A percentile compares a stretch with the other conserved stretches of the same genome.
These are phyloP conservation scores for Bos taurus DNA, from an alignment of 2,113 vertebrate genomes.

Conservation along the genomic window DNA sequence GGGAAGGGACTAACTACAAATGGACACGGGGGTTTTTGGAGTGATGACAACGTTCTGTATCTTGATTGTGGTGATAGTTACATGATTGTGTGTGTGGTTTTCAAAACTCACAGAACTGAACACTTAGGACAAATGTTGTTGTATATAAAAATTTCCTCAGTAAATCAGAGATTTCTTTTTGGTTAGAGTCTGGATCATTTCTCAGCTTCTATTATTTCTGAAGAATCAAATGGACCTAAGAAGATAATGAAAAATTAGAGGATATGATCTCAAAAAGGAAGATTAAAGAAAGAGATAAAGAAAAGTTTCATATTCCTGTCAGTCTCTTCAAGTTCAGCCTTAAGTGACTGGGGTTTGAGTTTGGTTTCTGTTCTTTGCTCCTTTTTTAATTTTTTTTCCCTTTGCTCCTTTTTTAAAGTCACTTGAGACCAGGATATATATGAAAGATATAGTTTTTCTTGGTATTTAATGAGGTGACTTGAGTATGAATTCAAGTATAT, in stretches of 20 bases:
- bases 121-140: not conserved
- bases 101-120: not conserved
- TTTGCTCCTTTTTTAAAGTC: conserved; percentile 14
- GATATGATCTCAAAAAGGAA: not conserved
- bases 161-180: not conserved
- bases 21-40: not conserved
- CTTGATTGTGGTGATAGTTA: not conserved
- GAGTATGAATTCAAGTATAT: conserved; percentile 38
- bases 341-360: not conserved
- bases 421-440: conserved; percentile 26
- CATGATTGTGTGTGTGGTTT: not conserved
- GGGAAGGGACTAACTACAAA: not conserved
- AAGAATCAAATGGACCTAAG: not conserved
- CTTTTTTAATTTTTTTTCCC: not conserved
- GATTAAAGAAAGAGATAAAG: not conserved
- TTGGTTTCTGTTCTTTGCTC: conserved; percentile 1
- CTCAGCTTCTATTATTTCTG: not conserved
- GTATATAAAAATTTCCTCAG: not conserved
- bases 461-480: conserved; percentile 59
- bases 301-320: not conserved
- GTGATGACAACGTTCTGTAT: not conserved
- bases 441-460: conserved; percentile 24
- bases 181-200: not conserved
- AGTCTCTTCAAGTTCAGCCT: conserved; percentile 1
- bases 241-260: not conserved